Conservation (phyloP, 2,888 invertebrate genomes). For the Auanema sp. region DNA sequence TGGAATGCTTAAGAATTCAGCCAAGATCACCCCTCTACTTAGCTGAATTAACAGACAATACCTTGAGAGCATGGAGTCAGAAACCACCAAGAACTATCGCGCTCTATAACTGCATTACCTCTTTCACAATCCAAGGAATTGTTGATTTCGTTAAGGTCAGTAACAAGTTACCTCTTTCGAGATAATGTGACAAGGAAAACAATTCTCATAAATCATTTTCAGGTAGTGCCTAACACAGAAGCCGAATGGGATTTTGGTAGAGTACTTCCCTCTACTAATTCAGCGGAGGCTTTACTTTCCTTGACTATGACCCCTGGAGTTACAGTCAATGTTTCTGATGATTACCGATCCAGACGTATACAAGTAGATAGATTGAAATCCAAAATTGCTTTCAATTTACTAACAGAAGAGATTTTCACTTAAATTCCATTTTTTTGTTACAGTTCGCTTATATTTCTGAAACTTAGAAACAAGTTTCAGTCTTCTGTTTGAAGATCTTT, state of each 20-base stretch:
- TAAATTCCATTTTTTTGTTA: neutral
- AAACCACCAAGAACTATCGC: slow-evolving; percentile 8
- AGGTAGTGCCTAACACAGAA: slow-evolving; percentile 4
- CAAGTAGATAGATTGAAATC: neutral
- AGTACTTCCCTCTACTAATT: slow-evolving; percentile 8
- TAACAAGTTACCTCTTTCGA: neutral
- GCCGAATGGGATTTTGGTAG: slow-evolving; percentile 19
- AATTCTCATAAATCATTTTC: neutral
- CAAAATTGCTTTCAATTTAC: slow-evolving; percentile 4
- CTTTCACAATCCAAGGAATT: slow-evolving; percentile 16
- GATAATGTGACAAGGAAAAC: no score
- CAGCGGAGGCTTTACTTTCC: slow-evolving; percentile 11
- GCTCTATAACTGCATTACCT: neutral
- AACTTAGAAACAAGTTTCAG: slow-evolving; percentile 1
- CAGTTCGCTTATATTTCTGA: neutral
- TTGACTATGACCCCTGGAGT: slow-evolving; percentile 12
- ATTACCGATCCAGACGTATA: slow-evolving; percentile 13
- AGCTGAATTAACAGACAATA: slow-evolving; percentile 28
- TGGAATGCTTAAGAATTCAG: slow-evolving; percentile 31
- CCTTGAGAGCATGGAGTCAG: slow-evolving; percentile 24
- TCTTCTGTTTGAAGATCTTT: neutral
- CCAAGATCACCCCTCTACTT: slow-evolving; percentile 26
- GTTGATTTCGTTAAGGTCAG: slow-evolving; percentile 10
- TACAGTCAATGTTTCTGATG: slow-evolving; percentile 12
- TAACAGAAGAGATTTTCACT: neutral